Base-by-base conservation (phyloP, 2,888 invertebrate species). In the Clusia tigrina region DNA sequence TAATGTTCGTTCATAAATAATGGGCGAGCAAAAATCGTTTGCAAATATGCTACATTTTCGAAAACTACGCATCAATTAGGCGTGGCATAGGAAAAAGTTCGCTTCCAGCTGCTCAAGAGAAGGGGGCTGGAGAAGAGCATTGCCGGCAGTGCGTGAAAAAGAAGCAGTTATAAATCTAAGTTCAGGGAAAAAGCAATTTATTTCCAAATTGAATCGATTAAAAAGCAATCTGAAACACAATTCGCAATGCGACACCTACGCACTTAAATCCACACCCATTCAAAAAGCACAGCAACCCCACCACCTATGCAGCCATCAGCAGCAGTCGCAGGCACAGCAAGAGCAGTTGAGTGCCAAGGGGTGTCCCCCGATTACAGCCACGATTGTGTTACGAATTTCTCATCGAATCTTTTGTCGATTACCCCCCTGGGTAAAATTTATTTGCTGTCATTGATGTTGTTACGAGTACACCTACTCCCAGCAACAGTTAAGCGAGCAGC, bases 121-220 rank as follows among this genome's bases (percentile, higher is more conserved):
- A n/a, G n/a, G n/a, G n/a, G n/a, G n/a, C n/a, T n/a, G n/a, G n/a
- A n/a, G n/a, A n/a, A n/a, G n/a, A n/a, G n/a, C n/a, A n/a, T n/a
- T n/a, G n/a, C n/a, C n/a, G n/a, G n/a, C n/a, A n/a, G n/a, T n/a
- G n/a, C n/a, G n/a, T n/a, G n/a, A n/a, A n/a, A n/a, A n/a, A n/a
- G n/a, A n/a, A 56, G 64, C 62, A 66, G 67, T 67, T 67, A 74
- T 76, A 75, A 75, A 75, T 75, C 77, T 77, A 51, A 22, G 60
- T 59, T 56, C 60, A 48, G 60, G 65, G 62, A 65, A 74, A 71
- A 81, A 80, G 80, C 80, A 81, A 81, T 81, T 82, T 82, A 82
- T 82, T 81, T 78, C 75, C 78, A 82, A 81, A 81, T 82, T 81
- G 81, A 82, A 81, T 81, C 81, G 81, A 81, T 81, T 81, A 81